Conservation (phyloP, 2,113 vertebrate genomes). For the Pachypanchax playfairii region DNA sequence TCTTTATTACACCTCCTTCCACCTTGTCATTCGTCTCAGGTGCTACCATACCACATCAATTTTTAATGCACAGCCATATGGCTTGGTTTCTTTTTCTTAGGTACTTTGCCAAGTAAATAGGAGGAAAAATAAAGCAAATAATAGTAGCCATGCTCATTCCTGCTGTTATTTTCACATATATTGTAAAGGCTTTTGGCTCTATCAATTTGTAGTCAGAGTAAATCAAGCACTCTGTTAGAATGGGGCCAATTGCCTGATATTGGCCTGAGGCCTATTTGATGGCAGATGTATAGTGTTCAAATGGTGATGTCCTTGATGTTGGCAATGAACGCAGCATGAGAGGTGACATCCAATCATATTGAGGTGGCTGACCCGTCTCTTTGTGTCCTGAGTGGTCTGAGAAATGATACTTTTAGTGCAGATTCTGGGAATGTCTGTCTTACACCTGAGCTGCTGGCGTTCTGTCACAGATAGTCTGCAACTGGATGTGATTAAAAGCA, state of each 20-base stretch:
- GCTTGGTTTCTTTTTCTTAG: slow-evolving; percentile 59
- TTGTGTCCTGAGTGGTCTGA: slow-evolving; percentile 66
- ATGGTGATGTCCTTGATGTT: slow-evolving; percentile 67
- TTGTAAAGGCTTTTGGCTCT: slow-evolving; percentile 21
- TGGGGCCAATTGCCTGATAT: slow-evolving; percentile 67
- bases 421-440: slow-evolving; percentile 43
- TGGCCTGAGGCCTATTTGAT: slow-evolving; percentile 67
- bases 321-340: slow-evolving; percentile 66
- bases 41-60: slow-evolving; percentile 64
- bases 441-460: slow-evolving; percentile 52
- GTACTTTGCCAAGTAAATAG: slow-evolving; percentile 52
- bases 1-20: slow-evolving; percentile 26
- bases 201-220: slow-evolving; percentile 45
- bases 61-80: slow-evolving; percentile 75
- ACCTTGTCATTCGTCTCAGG: slow-evolving; percentile 66
- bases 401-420: slow-evolving; percentile 63
- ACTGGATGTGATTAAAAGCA: slow-evolving; percentile 43
- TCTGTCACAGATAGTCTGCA: slow-evolving; percentile 31
- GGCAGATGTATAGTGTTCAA: slow-evolving; percentile 64
- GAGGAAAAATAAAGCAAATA: slow-evolving; percentile 48
- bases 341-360: slow-evolving; percentile 72
- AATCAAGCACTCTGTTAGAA: slow-evolving; percentile 48
- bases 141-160: slow-evolving; percentile 19
- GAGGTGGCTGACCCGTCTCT: slow-evolving; percentile 64
- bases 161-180: slow-evolving; percentile 30